Evolutionary conservation across 1,140 invertebrate genomes (phyloP).

Genomic region (Pollicipes pollicipes): DNA sequence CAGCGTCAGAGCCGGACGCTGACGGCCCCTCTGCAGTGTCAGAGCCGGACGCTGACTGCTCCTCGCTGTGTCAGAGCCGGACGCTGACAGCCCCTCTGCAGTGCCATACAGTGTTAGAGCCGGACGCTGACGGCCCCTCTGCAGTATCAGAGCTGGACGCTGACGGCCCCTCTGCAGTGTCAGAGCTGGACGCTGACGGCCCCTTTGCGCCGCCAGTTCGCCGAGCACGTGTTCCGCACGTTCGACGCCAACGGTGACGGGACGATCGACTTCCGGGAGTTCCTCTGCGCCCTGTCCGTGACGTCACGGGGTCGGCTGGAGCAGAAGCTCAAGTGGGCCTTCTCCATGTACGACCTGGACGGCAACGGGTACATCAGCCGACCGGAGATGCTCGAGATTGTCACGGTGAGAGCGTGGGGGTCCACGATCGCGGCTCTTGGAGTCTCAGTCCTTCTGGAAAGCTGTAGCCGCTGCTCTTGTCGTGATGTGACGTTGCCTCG

Average conservation of each 20-base stretch:
- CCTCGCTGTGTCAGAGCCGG: too few species aligned
- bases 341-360: slow-evolving; percentile 91
- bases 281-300: slow-evolving; percentile 84
- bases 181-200: too few species aligned
- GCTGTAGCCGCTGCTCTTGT: slow-evolving; percentile 9
- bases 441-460: slow-evolving; percentile 21
- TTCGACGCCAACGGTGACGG: slow-evolving; percentile 96
- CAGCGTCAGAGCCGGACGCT: too few species aligned
- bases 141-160: too few species aligned
- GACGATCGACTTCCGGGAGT: slow-evolving; percentile 92
- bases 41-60: too few species aligned
- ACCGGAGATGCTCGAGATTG: slow-evolving; percentile 91
- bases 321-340: slow-evolving; percentile 95
- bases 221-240: slow-evolving; percentile 93
- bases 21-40: too few species aligned
- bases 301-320: slow-evolving; percentile 92
- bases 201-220: too few species aligned
- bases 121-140: too few species aligned
- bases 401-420: slow-evolving; percentile 78
- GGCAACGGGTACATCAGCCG: slow-evolving; percentile 86
- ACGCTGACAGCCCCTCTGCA: too few species aligned
- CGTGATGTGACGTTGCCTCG: slow-evolving; percentile 11
- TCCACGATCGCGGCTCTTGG: too few species aligned
- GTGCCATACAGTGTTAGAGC: too few species aligned
- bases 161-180: too few species aligned